These are phyloP conservation scores for Paracyprichromis sp. DNA, from an alignment of 2,113 vertebrate species.

Conservation along the genomic window DNA sequence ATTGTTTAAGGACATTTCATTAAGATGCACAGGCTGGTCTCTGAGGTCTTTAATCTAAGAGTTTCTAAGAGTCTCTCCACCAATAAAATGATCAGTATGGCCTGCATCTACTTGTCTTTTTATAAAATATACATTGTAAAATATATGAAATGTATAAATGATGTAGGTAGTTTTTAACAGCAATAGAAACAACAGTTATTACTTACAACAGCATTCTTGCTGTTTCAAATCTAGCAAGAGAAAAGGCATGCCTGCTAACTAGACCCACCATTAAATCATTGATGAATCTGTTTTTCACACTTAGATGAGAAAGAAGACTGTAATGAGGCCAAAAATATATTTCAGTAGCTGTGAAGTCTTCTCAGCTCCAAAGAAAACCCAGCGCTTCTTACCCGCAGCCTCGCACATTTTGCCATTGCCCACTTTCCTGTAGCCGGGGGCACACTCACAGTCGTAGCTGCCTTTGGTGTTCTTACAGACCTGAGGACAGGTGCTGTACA, in stretches of 20 bases:
- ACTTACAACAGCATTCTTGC: not conserved
- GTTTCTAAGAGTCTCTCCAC: not conserved
- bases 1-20: not conserved
- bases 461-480: constrained; percentile 86
- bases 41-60: not conserved
- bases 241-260: not conserved
- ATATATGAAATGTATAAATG: not conserved
- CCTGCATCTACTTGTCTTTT: not conserved
- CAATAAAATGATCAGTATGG: not conserved
- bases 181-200: not conserved
- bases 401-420: constrained; percentile 79
- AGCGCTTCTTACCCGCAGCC: constrained; percentile 73
- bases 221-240: not conserved
- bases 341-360: not conserved
- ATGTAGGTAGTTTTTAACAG: not conserved
- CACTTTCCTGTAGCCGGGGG: constrained; percentile 79
- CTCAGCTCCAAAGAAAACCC: not conserved
- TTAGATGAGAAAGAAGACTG: not conserved
- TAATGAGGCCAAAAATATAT: not conserved
- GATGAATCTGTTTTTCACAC: not conserved
- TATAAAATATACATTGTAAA: not conserved
- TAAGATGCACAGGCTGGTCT: not conserved
- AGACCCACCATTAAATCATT: not conserved
- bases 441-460: constrained; percentile 84
- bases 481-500: constrained; percentile 81